Percentiles rank a stretch among this genome's conserved stretches.
These are phyloP conservation scores for Syrmaticus mikado DNA, from an alignment of 2,113 vertebrate species.

Conservation along the genomic window DNA sequence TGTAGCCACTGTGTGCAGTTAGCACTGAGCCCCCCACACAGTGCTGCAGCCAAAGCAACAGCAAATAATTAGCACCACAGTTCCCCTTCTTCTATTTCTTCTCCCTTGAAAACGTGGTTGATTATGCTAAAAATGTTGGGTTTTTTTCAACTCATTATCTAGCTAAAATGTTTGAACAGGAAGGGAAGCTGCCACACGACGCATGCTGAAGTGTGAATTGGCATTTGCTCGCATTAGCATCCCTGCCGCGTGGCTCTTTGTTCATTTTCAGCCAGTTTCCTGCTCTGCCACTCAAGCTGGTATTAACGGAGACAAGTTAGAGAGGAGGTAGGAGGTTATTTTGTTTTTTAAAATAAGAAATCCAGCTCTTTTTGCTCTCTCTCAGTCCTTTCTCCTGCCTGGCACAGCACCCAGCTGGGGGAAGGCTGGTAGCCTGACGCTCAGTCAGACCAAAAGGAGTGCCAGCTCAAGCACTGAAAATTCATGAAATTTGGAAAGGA, in stretches of 20 bases:
- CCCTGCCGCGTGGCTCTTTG: not conserved
- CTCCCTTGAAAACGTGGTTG: not conserved
- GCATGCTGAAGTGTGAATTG: conserved; percentile 36
- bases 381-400: not conserved
- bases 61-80: not conserved
- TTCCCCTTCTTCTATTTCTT: not conserved
- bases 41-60: not conserved
- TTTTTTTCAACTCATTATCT: conserved; percentile 44
- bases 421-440: not conserved
- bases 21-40: not conserved
- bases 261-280: conserved; percentile 23
- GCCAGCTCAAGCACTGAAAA: not conserved
- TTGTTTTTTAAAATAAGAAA: not conserved
- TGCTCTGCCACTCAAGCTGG: conserved; percentile 48
- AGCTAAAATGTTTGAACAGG: conserved; percentile 41
- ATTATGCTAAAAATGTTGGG: conserved; percentile 24
- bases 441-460: not conserved
- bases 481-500: conserved; percentile 1
- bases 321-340: not conserved
- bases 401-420: not conserved
- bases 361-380: not conserved
- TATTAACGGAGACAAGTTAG: not conserved
- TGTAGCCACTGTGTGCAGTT: not conserved
- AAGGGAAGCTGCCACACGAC: not conserved
- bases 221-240: conserved; percentile 39